Percentiles rank a stretch among this genome's conserved stretches.
These are phyloP conservation scores for Sarcophaga rosellei DNA, from an alignment of 2,888 invertebrate species.

Conservation along the genomic window DNA sequence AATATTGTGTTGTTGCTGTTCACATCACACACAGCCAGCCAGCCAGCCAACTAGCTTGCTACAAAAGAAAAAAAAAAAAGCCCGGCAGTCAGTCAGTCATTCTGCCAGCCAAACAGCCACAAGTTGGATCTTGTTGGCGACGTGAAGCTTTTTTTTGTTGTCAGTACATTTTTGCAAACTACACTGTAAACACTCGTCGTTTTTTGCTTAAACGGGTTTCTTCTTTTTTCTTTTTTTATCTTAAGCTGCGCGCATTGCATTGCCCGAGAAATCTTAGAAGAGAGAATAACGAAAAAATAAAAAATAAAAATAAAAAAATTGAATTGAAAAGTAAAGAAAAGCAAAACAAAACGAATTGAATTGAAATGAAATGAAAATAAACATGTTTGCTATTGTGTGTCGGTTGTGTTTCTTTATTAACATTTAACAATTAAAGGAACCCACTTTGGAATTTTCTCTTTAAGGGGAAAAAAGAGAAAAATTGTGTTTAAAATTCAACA, in stretches of 20 bases:
- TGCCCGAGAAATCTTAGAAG: not conserved
- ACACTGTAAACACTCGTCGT: conserved; percentile 45
- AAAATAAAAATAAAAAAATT: not conserved
- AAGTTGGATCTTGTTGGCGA: conserved; percentile 63
- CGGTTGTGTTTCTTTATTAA: too few relatives aligned
- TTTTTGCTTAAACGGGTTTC: conserved; percentile 58
- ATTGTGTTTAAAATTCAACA: too few relatives aligned
- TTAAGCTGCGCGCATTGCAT: conserved; percentile 58
- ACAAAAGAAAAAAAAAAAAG: not conserved
- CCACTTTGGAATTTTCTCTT: too few relatives aligned
- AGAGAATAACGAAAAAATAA: conserved; percentile 27
- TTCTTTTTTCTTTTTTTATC: conserved; percentile 33
- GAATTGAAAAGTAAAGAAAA: too few relatives aligned
- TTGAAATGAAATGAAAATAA: too few relatives aligned
- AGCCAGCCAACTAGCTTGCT: not conserved
- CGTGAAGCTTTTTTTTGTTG: conserved; percentile 34
- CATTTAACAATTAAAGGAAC: too few relatives aligned
- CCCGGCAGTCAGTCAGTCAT: conserved; percentile 20
- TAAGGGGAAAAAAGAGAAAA: too few relatives aligned
- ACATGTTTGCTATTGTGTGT: too few relatives aligned
- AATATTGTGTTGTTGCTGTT: conserved; percentile 42
- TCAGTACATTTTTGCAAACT: conserved; percentile 62
- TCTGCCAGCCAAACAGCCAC: conserved; percentile 58
- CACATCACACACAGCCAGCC: conserved; percentile 45
- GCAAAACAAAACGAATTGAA: too few relatives aligned